Evolutionary conservation across 2,888 invertebrate species (phyloP), one percentile per base, ranked within the genome.

Genomic region (Drosophila ustulata): DNA sequence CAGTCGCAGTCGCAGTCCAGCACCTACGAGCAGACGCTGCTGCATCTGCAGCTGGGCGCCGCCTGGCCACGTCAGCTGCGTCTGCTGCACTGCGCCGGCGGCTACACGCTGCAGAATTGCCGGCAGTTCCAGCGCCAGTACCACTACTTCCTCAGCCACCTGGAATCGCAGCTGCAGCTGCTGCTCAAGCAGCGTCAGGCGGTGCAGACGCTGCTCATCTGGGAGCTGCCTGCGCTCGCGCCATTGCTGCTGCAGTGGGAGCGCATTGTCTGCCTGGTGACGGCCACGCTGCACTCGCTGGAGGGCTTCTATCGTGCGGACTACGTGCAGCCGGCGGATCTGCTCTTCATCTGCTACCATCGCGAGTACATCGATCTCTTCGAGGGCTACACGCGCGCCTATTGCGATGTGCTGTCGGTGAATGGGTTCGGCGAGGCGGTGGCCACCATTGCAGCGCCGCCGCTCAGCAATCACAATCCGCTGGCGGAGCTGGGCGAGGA

Each of bases 321-420:
- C 84, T 94, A 94, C 86, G 93, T 81, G n/a, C 88, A 93, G 62
- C 94, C 95, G 82, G 94, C 94, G 90, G 95, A 96, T 92, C 94
- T 96, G 88, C 93, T 94, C 53, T 94, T 96, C 85, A 93, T 96
- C 80, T 94, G 95, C 89, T 94, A 95, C 92, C 93, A 94, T 89
- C 95, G 96, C 86, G 96, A 96, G 92, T 95, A 94, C 92, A 94
- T 96, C 89, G 94, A 94, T 89, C 93, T 95, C 71, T 96, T 95
- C 90, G 95, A 94, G 91, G 94, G 94, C 90, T 96, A 96, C 93
- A 93, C 95, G 49, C 93, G 94, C 92, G 94, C 94, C 81, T 93
- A 96, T 90, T 96, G 96, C 91, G 95, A 96, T 93, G 93, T 96
- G 72, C 95, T 95, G 88, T 95, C 95, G 79, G 93, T 96, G 71